Percentiles rank a stretch among this genome's conserved stretches.
These are phyloP conservation scores for Edolisoma coerulescens DNA, from an alignment of 2,113 vertebrate species.

Conservation along the genomic window DNA sequence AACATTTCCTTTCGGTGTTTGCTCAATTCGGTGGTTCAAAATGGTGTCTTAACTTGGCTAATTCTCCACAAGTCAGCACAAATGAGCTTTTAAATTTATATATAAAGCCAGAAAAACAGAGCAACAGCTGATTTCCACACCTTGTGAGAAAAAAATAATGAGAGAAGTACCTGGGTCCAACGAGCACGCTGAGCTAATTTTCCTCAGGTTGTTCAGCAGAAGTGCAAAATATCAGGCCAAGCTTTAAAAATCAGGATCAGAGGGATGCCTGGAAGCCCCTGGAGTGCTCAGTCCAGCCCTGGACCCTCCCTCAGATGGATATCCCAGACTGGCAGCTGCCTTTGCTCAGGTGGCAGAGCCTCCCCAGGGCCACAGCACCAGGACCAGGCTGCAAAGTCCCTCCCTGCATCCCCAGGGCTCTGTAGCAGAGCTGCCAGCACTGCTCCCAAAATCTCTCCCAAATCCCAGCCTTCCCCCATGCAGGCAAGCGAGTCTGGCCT, in stretches of 20 bases:
- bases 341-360: not conserved
- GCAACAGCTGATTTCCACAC: not conserved
- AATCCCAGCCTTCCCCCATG: fast-evolving
- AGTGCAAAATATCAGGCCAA: not conserved
- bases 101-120: not conserved
- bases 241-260: not conserved
- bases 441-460: not conserved
- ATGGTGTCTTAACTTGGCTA: not conserved
- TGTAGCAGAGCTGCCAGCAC: not conserved
- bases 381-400: fast-evolving
- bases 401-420: fast-evolving
- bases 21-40: conserved; percentile 14
- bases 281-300: not conserved
- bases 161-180: not conserved
- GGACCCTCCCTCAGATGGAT: fast-evolving
- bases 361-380: fast-evolving
- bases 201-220: not conserved
- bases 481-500: fast-evolving
- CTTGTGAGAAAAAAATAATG: not conserved
- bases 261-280: not conserved
- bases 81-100: not conserved
- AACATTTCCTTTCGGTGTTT: not conserved
- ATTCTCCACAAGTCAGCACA: conserved; percentile 9
- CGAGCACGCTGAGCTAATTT: fast-evolving
- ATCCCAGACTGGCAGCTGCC: not conserved